These are phyloP conservation scores for Sternotherus odoratus DNA, from an alignment of 2,797 vertebrate genomes.

Conservation along the genomic window DNA sequence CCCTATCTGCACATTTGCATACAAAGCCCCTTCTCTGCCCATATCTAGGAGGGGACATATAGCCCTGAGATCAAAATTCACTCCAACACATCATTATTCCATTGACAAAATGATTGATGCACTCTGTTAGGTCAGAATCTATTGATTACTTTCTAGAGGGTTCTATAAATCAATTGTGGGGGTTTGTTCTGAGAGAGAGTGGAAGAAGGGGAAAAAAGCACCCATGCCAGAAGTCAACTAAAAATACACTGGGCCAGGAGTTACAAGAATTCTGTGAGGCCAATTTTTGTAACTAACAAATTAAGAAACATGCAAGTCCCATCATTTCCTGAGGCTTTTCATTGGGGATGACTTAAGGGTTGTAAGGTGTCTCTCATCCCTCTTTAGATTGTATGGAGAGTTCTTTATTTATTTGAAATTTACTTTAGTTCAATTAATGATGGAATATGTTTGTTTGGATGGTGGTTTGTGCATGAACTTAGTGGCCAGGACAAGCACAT, in stretches of 20 bases:
- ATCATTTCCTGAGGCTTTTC: not conserved
- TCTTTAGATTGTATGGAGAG: not conserved
- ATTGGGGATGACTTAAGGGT: not conserved
- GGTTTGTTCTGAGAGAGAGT: not conserved
- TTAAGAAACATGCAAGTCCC: rapidly evolving
- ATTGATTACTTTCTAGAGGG: not conserved
- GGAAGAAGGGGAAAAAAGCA: not conserved
- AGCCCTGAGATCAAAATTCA: not conserved
- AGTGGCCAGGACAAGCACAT: not conserved
- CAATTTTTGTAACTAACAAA: not conserved
- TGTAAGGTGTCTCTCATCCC: not conserved
- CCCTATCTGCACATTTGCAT: not conserved
- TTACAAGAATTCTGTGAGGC: not conserved
- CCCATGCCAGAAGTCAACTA: not conserved
- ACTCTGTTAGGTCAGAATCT: not conserved
- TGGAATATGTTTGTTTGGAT: not conserved
- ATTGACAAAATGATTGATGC: conserved; percentile 4
- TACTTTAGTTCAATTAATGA: conserved; percentile 11
- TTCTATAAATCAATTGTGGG: not conserved
- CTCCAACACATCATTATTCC: not conserved
- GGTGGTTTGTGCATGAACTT: not conserved
- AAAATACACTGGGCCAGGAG: rapidly evolving
- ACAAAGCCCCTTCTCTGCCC: rapidly evolving
- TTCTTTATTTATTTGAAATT: not conserved
- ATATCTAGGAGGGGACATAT: not conserved